A percentile compares a stretch with the other conserved stretches of the same genome.
phyloP scores from a whole-genome alignment of 2,888 invertebrate species.

The Peribatodes rhomboidaria region DNA sequence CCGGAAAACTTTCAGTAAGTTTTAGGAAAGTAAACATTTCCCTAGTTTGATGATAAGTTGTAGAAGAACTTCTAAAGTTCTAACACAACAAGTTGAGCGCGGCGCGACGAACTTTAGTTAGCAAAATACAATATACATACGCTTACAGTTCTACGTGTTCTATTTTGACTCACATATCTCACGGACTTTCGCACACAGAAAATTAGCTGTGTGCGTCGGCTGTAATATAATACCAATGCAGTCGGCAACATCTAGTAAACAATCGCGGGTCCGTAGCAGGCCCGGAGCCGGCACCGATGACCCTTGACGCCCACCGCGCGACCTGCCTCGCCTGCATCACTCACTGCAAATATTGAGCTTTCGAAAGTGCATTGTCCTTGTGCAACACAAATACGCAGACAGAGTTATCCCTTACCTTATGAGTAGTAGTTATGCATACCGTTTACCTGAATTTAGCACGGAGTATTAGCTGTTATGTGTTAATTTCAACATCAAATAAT shows the following conservation, averaged over 20 bases:
- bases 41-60: conserved; percentile 1
- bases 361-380: conserved; percentile 48
- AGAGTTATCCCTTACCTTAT: conserved; percentile 23
- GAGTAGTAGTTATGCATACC: background rate
- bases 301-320: conserved; percentile 43
- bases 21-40: background rate
- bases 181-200: too few relatives aligned
- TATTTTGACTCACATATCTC: too few relatives aligned
- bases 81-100: too few relatives aligned
- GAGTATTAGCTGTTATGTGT: too few relatives aligned
- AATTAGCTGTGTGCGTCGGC: too few relatives aligned
- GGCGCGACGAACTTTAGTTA: too few relatives aligned
- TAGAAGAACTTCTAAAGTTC: too few relatives aligned
- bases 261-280: background rate
- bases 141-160: too few relatives aligned
- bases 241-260: background rate
- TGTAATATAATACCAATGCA: background rate
- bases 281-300: conserved; percentile 27
- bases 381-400: conserved; percentile 32
- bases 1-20: background rate
- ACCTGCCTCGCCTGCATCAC: conserved; percentile 35
- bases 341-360: conserved; percentile 40
- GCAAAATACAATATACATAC: too few relatives aligned
- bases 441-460: background rate
- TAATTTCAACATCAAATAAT: too few relatives aligned